Base-by-base conservation (phyloP, 2,113 vertebrate genomes). In the Monopterus albus region DNA sequence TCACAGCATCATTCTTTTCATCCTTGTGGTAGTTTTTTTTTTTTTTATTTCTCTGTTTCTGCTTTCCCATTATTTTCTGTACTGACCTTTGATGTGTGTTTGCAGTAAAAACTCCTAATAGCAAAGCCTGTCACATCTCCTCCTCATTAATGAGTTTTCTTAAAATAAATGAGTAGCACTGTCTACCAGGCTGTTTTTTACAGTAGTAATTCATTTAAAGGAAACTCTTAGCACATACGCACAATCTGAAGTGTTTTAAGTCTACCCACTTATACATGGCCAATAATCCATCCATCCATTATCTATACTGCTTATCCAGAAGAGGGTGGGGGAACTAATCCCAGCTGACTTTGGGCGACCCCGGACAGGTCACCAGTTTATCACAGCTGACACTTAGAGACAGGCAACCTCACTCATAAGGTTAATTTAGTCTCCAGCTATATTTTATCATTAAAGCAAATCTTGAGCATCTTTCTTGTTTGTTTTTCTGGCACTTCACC, bases 81-180 rank as follows among this genome's bases (percentile, higher is more conserved):
- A 2, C 61, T 36, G 15, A n/a, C 61, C 50, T 55, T 46, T 53
- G 38, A 60, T 51, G 63, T 53, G 18, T 35, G 59, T 40, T 56
- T 68, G 36, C 7, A 25, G 61, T 18, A 62, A 66, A 70, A 18
- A n/a, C 45, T 47, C n/a, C 42, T 61, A 53, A 82, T 61, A 33
- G 40, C 62, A 20, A 17, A 46, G 20, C 42, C 46, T 40, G 46
- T 68, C 73, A 45, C 65, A 62, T 69, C 75, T 51, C 2, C 33
- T 47, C 25, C 40, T 63, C 29, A 13, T 75, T 23, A 58, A 70
- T 61, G 49, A 38, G 31, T 47, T 84, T 75, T 35, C 21, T 42
- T n/a, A 65, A 55, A 76, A 31, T 33, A 72, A 78, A 69, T 58
- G 36, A 75, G 23, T 9, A 38, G n/a, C 21, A 10, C 23, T 2